These are phyloP conservation scores for Venturia canescens DNA, from an alignment of 1,140 invertebrate species.

Conservation along the genomic window DNA sequence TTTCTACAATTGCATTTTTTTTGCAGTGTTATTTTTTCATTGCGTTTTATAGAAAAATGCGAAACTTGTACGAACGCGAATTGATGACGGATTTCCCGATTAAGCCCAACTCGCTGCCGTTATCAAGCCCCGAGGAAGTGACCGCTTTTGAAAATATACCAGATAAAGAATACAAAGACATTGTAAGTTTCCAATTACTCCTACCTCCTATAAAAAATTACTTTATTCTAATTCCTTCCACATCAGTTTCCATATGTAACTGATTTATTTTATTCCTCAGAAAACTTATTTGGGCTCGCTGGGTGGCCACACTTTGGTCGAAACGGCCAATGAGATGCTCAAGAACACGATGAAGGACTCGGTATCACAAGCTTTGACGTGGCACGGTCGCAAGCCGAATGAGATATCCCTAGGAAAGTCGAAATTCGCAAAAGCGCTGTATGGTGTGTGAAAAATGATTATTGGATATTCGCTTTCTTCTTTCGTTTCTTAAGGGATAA, in stretches of 20 bases:
- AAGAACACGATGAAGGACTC: not conserved
- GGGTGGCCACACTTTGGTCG: not conserved
- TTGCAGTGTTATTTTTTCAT: too few relatives aligned
- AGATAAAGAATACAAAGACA: too few relatives aligned
- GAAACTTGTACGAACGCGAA: too few relatives aligned
- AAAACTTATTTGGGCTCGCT: not conserved
- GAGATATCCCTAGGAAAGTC: not conserved
- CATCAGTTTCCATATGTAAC: not conserved
- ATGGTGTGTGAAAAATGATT: not conserved
- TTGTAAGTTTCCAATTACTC: too few relatives aligned
- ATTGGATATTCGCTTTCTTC: not conserved
- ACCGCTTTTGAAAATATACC: too few relatives aligned
- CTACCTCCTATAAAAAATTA: too few relatives aligned
- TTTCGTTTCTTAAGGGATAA: not conserved
- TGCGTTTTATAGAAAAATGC: too few relatives aligned
- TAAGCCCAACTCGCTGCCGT: too few relatives aligned
- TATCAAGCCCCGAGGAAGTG: too few relatives aligned
- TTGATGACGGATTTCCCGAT: too few relatives aligned
- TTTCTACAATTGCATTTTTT: too few relatives aligned
- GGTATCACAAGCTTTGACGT: not conserved
- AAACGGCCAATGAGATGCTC: slow-evolving; percentile 5
- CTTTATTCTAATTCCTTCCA: too few relatives aligned
- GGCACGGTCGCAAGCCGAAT: not conserved
- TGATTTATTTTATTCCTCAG: not conserved
- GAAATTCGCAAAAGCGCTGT: not conserved